These are phyloP conservation scores for Phasia obesa DNA, from an alignment of 2,888 invertebrate genomes.

Conservation along the genomic window DNA sequence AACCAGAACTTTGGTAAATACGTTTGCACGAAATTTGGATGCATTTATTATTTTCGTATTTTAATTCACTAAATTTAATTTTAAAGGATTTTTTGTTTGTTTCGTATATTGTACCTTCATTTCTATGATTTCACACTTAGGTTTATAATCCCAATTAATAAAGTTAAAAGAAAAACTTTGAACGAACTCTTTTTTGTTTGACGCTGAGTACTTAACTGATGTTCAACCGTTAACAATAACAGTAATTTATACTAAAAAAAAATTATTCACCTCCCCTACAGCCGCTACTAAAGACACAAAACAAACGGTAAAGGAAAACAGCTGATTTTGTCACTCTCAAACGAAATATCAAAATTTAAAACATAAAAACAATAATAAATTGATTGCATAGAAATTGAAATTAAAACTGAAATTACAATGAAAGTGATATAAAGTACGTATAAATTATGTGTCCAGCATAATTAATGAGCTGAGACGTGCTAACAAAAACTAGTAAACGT, in stretches of 20 bases:
- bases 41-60: no score
- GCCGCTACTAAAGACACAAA: not conserved
- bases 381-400: conserved; percentile 69
- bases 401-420: conserved; percentile 73
- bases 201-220: conserved; percentile 78
- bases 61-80: no score
- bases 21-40: no score
- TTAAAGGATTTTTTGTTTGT: not conserved
- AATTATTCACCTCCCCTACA: not conserved
- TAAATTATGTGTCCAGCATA: conserved; percentile 73
- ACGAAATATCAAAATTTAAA: conserved; percentile 10
- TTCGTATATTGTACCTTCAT: conserved; percentile 78
- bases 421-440: conserved; percentile 74
- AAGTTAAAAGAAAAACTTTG: conserved; percentile 71
- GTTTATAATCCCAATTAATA: conserved; percentile 76
- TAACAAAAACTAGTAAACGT: conserved; percentile 29
- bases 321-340: conserved; percentile 46
- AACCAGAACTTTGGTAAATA: no score
- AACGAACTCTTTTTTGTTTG: conserved; percentile 76
- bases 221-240: conserved; percentile 71
- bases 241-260: conserved; percentile 77
- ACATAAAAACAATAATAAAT: conserved; percentile 43
- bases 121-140: conserved; percentile 79
- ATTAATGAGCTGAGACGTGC: conserved; percentile 61
- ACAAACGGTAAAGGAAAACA: conserved; percentile 41